Evolutionary conservation across 2,113 vertebrate genomes (phyloP).

Genomic region (Cebus imitator): DNA sequence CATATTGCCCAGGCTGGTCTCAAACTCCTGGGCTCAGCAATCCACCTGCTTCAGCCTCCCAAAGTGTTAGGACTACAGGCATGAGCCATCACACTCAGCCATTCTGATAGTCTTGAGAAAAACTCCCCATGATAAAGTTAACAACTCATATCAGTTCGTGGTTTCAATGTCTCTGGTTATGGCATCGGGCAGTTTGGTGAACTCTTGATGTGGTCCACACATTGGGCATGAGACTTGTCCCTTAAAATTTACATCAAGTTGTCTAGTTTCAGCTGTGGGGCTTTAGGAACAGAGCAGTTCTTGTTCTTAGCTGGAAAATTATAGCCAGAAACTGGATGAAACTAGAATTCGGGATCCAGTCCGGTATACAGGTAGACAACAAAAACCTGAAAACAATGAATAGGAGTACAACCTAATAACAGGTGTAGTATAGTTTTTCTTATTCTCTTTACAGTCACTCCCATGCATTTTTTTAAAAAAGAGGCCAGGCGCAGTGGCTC

Average conservation of each 20-base stretch:
- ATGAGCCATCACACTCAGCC: too few relatives aligned
- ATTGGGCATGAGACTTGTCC: background rate
- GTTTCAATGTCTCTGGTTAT: background rate
- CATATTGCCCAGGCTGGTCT: too few relatives aligned
- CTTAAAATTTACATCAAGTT: background rate
- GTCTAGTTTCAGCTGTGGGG: background rate
- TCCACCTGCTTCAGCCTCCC: too few relatives aligned
- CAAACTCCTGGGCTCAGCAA: too few relatives aligned
- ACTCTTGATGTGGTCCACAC: background rate
- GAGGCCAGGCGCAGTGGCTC: too few relatives aligned
- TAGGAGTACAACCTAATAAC: background rate
- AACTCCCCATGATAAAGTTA: background rate
- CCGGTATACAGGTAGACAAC: background rate
- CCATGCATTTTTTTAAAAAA: background rate
- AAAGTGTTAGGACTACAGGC: too few relatives aligned
- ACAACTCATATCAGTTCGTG: background rate
- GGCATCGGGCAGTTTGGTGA: background rate
- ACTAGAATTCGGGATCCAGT: background rate
- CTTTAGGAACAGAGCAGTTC: background rate
- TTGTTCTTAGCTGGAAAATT: background rate
- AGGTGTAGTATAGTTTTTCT: background rate
- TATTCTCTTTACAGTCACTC: background rate
- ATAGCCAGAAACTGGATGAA: background rate
- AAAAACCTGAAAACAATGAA: background rate
- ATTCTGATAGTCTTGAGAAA: background rate